Conservation (phyloP, 2,888 invertebrate species). For the Leptogaster cylindrica region DNA sequence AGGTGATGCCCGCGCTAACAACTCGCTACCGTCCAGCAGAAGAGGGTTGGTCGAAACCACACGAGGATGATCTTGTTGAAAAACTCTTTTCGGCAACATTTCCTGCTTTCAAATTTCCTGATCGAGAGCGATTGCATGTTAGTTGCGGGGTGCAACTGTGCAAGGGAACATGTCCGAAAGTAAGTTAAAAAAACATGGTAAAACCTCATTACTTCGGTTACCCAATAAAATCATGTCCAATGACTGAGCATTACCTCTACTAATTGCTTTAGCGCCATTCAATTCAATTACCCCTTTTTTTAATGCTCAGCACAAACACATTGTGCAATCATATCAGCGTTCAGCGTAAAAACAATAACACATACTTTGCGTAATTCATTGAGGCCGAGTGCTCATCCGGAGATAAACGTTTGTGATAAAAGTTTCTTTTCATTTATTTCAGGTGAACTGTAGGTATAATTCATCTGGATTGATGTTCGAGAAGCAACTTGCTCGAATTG, state of each 20-base stretch:
- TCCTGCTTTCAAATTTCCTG: conserved; percentile 84
- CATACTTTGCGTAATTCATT: conserved; percentile 31
- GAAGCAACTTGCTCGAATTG: conserved; percentile 64
- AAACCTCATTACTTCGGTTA: not conserved
- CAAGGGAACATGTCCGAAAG: conserved; percentile 72
- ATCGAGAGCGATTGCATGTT: conserved; percentile 76
- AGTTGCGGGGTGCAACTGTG: conserved; percentile 81
- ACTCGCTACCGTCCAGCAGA: conserved; percentile 57
- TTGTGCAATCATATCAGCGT: conserved; percentile 15
- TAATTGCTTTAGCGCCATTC: not conserved
- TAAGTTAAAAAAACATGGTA: conserved; percentile 55
- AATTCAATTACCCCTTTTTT: not conserved
- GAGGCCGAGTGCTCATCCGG: not conserved
- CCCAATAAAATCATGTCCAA: not conserved
- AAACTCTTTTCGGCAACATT: conserved; percentile 67
- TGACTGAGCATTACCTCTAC: not conserved
- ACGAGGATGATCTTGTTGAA: conserved; percentile 60
- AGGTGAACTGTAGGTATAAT: conserved; percentile 61
- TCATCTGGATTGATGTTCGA: conserved; percentile 57
- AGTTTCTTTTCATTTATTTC: conserved; percentile 45
- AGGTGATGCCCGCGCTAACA: conserved; percentile 61
- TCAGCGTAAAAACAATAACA: conserved; percentile 17
- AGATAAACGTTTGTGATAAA: conserved; percentile 8
- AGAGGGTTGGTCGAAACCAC: conserved; percentile 61
- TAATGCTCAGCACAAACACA: not conserved